phyloP scores from a whole-genome alignment of 2,797 vertebrate genomes.

The Lithobates sylvaticus region DNA sequence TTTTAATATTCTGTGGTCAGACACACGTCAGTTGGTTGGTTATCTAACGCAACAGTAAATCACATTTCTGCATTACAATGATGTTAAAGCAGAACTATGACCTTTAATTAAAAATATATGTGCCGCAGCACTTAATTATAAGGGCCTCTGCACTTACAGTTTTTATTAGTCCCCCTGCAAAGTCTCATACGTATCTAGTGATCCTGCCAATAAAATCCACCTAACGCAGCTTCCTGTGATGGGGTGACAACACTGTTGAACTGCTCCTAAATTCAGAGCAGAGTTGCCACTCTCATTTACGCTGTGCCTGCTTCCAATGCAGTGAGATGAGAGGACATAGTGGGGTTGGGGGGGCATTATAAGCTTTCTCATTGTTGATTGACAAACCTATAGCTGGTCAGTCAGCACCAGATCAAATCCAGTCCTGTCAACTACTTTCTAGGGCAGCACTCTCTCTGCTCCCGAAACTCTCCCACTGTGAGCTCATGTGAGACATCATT shows the following conservation, averaged over 20 bases:
- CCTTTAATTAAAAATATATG: no score
- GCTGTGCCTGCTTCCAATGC: background rate
- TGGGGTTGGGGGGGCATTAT: no score
- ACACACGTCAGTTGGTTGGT: background rate
- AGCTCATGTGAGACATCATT: no score
- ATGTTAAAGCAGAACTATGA: background rate
- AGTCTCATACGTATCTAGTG: background rate
- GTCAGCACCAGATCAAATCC: no score
- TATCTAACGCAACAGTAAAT: no score
- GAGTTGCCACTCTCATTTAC: background rate
- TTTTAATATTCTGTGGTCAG: background rate
- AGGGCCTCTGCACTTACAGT: no score
- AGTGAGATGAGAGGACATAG: background rate
- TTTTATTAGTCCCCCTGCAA: background rate
- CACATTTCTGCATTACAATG: background rate
- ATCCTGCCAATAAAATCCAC: background rate
- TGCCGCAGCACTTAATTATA: no score
- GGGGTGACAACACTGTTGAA: background rate
- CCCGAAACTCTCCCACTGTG: no score
- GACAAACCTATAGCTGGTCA: background rate
- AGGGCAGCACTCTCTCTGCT: no score
- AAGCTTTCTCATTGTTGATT: no score
- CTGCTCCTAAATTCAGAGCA: background rate
- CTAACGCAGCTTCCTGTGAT: background rate
- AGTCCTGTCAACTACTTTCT: background rate